Evolutionary conservation across 1,140 invertebrate genomes (phyloP).

Genomic region (Drosophila insularis): DNA sequence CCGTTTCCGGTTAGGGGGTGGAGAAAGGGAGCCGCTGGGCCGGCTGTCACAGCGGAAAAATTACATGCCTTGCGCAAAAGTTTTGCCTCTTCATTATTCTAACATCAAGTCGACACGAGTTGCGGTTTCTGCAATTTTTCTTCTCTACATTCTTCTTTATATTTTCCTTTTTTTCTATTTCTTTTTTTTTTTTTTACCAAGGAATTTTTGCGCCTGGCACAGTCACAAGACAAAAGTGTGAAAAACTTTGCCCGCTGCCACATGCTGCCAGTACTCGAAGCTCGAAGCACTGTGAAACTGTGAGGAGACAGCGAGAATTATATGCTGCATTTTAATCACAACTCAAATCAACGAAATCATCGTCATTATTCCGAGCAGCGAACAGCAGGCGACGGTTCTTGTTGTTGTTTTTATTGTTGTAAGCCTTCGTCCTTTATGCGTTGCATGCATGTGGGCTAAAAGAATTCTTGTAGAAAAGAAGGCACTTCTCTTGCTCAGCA

Average conservation of each 20-base stretch:
- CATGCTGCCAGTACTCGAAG: constrained; percentile 55
- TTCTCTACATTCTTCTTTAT: constrained; percentile 41
- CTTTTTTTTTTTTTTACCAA: constrained; percentile 20
- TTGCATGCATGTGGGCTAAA: constrained; percentile 36
- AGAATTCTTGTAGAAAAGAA: constrained; percentile 25
- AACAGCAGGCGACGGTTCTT: constrained; percentile 29
- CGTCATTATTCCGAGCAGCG: constrained; percentile 73
- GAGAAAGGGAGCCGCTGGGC: constrained; percentile 24
- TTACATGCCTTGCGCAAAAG: constrained; percentile 81
- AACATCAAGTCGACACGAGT: constrained; percentile 81
- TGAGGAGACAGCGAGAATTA: constrained; percentile 57
- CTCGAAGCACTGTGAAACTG: constrained; percentile 24
- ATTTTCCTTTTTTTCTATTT: constrained; percentile 29
- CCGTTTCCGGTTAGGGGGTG: constrained; percentile 55
- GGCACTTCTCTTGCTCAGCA: not conserved
- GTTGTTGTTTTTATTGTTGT: not conserved
- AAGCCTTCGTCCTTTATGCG: constrained; percentile 26
- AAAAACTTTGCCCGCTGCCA: constrained; percentile 49
- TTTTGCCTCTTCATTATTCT: constrained; percentile 81
- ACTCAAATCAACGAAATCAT: constrained; percentile 80
- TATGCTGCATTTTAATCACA: constrained; percentile 82
- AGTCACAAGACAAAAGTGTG: constrained; percentile 65
- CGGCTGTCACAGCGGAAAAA: constrained; percentile 79
- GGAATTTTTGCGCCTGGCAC: constrained; percentile 48
- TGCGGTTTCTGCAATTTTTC: constrained; percentile 80